phyloP scores from a whole-genome alignment of 2,797 vertebrate genomes.

The Premnoplex brunnescens region DNA sequence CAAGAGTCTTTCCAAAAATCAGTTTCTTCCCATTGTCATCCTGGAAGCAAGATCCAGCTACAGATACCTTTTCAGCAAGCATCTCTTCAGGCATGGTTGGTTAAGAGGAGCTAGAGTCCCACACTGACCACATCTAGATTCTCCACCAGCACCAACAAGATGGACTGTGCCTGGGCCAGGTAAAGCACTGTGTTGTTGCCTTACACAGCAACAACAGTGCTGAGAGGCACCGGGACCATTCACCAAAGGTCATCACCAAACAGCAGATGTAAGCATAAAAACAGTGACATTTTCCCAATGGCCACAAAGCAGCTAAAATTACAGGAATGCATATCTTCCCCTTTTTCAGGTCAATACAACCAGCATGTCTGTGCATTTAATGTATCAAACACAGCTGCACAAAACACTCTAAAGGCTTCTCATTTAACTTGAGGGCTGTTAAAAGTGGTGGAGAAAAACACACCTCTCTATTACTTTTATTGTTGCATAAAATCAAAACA shows the following conservation, averaged over 20 bases:
- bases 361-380: not conserved
- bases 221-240: not conserved
- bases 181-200: not conserved
- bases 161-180: not conserved
- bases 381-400: conserved; percentile 11
- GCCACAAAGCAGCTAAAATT: conserved; percentile 30
- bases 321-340: conserved; percentile 8
- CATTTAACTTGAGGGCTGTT: conserved; percentile 27
- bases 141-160: not conserved
- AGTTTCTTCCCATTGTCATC: not conserved
- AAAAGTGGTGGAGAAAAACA: conserved; percentile 24
- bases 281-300: conserved; percentile 27
- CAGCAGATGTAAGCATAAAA: conserved; percentile 31
- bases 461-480: not conserved
- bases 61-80: not conserved
- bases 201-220: not conserved
- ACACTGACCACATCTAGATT: not conserved
- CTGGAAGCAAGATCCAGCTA: not conserved
- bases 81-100: not conserved
- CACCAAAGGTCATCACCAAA: conserved; percentile 27
- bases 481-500: conserved; percentile 47
- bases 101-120: not conserved
- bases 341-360: conserved; percentile 29
- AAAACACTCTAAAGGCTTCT: not conserved
- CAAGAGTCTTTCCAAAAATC: not conserved